Conservation (phyloP, 2,113 vertebrate species). For the Pterocles gutturalis region DNA sequence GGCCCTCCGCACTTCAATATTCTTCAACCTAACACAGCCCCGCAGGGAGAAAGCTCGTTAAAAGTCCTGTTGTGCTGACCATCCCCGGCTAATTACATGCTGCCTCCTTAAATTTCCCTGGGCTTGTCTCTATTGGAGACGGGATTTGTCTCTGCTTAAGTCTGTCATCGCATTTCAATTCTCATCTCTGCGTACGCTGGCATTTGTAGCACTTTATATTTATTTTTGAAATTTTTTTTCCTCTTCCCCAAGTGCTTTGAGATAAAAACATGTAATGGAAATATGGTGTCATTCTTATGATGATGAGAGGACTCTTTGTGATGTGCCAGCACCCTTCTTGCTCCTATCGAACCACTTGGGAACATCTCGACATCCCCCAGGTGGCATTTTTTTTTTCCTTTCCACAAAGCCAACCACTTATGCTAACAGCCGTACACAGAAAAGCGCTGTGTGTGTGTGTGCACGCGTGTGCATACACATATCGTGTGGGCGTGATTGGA, state of each 20-base stretch:
- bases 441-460: constrained; percentile 3
- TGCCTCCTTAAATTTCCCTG: constrained; percentile 59
- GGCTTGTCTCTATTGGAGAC: constrained; percentile 55
- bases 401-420: constrained; percentile 63
- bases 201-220: not conserved
- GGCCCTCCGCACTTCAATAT: not conserved
- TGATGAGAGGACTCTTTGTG: constrained; percentile 56
- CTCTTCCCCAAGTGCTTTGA: not conserved
- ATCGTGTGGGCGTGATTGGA: constrained; percentile 45
- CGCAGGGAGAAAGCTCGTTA: not conserved
- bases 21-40: not conserved
- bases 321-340: constrained; percentile 45
- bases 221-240: not conserved
- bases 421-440: constrained; percentile 42
- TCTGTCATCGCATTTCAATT: constrained; percentile 48
- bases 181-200: not conserved
- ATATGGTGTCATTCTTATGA: constrained; percentile 60
- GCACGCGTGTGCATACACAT: not conserved
- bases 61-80: constrained; percentile 22
- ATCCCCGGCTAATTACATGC: constrained; percentile 28
- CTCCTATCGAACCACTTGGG: constrained; percentile 31
- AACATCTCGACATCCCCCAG: constrained; percentile 57
- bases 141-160: not conserved
- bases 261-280: constrained; percentile 8
- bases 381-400: constrained; percentile 33